Percentiles rank a stretch among this genome's conserved stretches.
Conservation (phyloP, 1,140 invertebrate species). For the Caerostris extrusa region DNA sequence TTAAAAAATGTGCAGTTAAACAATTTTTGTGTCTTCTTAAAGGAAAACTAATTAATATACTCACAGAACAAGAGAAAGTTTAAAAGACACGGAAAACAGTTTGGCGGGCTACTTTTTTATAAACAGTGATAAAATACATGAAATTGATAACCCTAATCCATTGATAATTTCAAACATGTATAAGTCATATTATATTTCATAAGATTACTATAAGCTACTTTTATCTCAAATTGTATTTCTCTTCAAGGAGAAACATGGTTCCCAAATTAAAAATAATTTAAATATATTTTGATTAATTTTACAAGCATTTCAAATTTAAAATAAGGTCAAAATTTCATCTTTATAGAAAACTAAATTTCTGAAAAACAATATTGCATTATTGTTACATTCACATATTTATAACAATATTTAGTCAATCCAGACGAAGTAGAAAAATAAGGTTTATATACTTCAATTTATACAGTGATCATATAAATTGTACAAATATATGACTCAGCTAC, state of each 20-base stretch:
- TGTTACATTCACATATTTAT: neutral
- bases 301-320: neutral
- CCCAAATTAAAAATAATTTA: slow-evolving; percentile 11
- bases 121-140: slow-evolving; percentile 34
- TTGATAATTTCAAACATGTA: slow-evolving; percentile 12
- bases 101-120: slow-evolving; percentile 36
- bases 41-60: slow-evolving; percentile 42
- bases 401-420: neutral
- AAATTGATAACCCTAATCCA: slow-evolving; percentile 26
- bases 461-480: neutral
- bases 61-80: slow-evolving; percentile 53
- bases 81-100: slow-evolving; percentile 51
- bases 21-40: slow-evolving; percentile 36
- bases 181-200: slow-evolving; percentile 17
- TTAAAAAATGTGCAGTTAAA: slow-evolving; percentile 74
- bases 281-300: neutral
- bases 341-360: too few relatives aligned
- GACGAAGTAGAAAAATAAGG: neutral
- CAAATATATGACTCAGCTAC: neutral
- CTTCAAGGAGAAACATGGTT: slow-evolving; percentile 13
- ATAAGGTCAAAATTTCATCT: neutral
- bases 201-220: slow-evolving; percentile 26
- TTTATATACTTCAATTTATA: neutral
- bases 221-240: neutral
- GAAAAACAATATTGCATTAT: too few relatives aligned